phyloP scores from a whole-genome alignment of 2,797 vertebrate species.

The Typhlichthys eigenmanni region DNA sequence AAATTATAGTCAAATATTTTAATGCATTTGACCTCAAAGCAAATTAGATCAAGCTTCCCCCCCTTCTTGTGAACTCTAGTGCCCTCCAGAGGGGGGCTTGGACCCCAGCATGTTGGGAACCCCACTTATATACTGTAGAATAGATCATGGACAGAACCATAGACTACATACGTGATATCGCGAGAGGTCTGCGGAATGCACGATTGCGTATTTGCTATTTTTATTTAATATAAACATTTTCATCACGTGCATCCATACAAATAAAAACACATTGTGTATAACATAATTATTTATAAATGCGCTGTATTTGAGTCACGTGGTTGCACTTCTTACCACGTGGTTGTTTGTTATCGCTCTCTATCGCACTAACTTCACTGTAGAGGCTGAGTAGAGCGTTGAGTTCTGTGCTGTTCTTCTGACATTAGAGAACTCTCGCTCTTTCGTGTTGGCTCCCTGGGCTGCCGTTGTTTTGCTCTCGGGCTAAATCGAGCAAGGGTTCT shows the following conservation, averaged over 20 bases:
- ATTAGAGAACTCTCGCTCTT: neutral
- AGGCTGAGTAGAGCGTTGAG: neutral
- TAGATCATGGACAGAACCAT: too few species aligned
- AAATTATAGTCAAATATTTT: too few species aligned
- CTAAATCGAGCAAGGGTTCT: neutral
- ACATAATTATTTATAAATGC: neutral
- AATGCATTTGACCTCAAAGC: too few species aligned
- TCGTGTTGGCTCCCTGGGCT: neutral
- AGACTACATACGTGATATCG: neutral
- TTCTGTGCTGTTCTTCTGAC: conserved; percentile 8
- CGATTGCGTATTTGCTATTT: too few species aligned
- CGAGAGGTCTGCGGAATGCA: neutral
- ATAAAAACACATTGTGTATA: conserved; percentile 15
- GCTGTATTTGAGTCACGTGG: conserved; percentile 31
- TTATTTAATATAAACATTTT: too few species aligned
- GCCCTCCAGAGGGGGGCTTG: too few species aligned
- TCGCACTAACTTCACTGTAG: neutral
- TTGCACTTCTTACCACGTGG: conserved; percentile 42
- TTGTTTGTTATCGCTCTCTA: conserved; percentile 5
- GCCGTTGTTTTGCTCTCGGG: conserved; percentile 1
- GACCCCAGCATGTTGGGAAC: too few species aligned
- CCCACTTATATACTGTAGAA: too few species aligned
- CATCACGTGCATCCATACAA: too few species aligned
- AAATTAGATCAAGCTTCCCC: too few species aligned
- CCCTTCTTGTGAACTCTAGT: too few species aligned